Evolutionary conservation across 2,113 vertebrate genomes (phyloP), one percentile per base, ranked within the genome.

Genomic region (Sterrhoptilus dennistouni): DNA sequence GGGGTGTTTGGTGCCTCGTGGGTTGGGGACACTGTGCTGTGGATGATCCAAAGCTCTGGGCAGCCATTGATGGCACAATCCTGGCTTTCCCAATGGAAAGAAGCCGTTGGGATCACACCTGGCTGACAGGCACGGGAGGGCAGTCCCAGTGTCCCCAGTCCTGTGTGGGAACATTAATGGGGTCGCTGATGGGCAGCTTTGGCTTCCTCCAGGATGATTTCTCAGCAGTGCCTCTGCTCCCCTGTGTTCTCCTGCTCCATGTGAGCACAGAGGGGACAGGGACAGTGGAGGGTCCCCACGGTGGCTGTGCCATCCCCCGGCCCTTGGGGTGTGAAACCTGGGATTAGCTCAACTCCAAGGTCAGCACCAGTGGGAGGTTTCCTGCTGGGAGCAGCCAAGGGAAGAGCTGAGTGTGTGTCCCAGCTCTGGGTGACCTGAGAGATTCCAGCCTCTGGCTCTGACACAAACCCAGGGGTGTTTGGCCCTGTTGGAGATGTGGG

Each of bases 271-370:
- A n/a, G 57, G 44, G 40, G 47, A 16, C 1, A 1, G 53, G 4
- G 25, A 14, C 3, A 20, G 29, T 2, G 0, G 35, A 11, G 57
- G 27, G n/a, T 53, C 57, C 75, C 40, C 0, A 0, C 0, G 0
- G 2, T 23, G 40, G 28, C 47, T 15, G 33, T 8, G 68, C 31
- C 14, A 8, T 29, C 56, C 53, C 47, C 14, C 16, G 6, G 10
- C 11, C 11, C 22, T 45, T 1, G 24, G 25, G 60, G 11, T 24
- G 70, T 12, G 61, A n/a, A n/a, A 20, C 7, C 13, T 0, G 0
- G 56, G 40, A 3, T 31, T 8, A 6, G 56, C 61, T 91, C 52
- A 0, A 56, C 70, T 49, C 56, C 5, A 0, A 24, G 1, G n/a
- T 28, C 7, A 2, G 33, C 8, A 3, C 42, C 33, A 11, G 23